Conservation (phyloP, 1,140 invertebrate genomes). For the Heliconius eleuchia region DNA sequence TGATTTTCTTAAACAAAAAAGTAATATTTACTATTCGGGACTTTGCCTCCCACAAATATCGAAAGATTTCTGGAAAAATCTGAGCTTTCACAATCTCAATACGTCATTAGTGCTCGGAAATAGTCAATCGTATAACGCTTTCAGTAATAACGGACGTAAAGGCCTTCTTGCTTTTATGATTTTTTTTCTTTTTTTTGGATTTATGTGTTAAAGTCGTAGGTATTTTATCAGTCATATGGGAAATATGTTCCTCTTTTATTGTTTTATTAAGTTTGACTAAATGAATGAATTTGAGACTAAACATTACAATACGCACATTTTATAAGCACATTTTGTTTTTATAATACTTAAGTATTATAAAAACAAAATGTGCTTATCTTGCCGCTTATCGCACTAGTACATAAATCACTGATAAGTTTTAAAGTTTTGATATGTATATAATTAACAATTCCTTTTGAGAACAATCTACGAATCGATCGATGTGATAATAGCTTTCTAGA, state of each 20-base stretch:
- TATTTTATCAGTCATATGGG: too few relatives aligned
- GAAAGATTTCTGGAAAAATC: background rate
- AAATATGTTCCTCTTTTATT: too few relatives aligned
- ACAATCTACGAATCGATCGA: background rate
- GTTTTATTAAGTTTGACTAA: too few relatives aligned
- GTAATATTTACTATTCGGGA: background rate
- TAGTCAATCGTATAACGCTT: constrained; percentile 10
- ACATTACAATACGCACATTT: too few relatives aligned
- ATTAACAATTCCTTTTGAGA: background rate
- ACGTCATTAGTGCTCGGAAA: constrained; percentile 21
- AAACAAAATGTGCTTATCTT: background rate
- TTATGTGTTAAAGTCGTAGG: too few relatives aligned
- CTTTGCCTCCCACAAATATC: background rate
- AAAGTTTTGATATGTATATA: background rate
- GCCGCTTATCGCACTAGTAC: background rate
- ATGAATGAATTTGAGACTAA: too few relatives aligned
- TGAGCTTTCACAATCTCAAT: constrained; percentile 8
- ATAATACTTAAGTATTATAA: background rate
- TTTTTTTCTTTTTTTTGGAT: background rate
- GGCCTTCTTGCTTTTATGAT: background rate
- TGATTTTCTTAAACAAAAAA: background rate
- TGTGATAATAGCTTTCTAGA: background rate
- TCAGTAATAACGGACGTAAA: background rate
- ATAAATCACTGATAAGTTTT: background rate
- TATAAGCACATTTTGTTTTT: too few relatives aligned